Base-by-base conservation (phyloP, 2,888 invertebrate genomes). In the Melanchra persicariae region DNA sequence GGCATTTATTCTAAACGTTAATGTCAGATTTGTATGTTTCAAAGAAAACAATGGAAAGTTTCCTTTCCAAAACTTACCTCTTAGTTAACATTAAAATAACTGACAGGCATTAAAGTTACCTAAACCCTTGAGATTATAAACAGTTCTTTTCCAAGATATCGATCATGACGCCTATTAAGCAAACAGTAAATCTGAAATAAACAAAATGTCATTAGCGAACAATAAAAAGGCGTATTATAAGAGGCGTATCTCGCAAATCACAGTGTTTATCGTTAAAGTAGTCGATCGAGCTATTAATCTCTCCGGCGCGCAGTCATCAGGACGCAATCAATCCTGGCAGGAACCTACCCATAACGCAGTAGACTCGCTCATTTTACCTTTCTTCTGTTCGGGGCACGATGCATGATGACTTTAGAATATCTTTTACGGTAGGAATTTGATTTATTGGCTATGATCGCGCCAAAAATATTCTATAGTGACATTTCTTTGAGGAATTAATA, bases 291-390 rank as follows among this genome's bases (percentile, higher is more conserved):
- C 85, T 90, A 93, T 94, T 91, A 93, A 93, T 93, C 92, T 91
- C 84, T 54, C 73, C 78, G 75, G 63, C 89, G 94, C 93, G 78
- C 75, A 88, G 91, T 95, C 95, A 95, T 91, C 92, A 89, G 85
- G 74, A 83, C 87, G 89, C 88, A 91, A 94, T 95, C 92, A 93
- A 94, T 95, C 90, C 89, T 80, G 84, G 81, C 88, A 74, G 80
- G 84, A 22, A 22, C 57, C 37, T 84, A 80, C 84, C 91, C 90
- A 92, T 91, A 87, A 83, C 77, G 86, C 88, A 89, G 86, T 88
- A 86, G 85, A 69, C 81, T 85, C 79, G 88, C 87, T 86, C 82
- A 82, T 87, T 81, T 85, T 82, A 72, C 74, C 73, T 64, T 68
- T 72, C 65, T 57, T 74, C 24, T 60, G 30, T 58, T 66, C 61